These are phyloP conservation scores for Sinhomidia bicolor DNA, from an alignment of 2,888 invertebrate species.

Conservation along the genomic window DNA sequence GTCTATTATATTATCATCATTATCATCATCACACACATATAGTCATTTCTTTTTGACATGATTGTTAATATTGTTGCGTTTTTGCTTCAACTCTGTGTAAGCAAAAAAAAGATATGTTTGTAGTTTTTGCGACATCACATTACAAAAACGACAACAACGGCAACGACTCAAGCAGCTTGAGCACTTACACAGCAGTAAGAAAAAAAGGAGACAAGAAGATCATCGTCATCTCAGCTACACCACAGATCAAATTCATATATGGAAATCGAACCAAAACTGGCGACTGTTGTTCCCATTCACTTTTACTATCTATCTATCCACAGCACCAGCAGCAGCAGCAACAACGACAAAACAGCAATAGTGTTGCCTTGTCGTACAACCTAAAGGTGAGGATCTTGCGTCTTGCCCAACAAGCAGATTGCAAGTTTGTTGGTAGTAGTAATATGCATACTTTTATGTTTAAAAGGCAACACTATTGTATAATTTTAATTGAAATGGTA, in stretches of 20 bases:
- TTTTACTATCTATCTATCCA: slow-evolving; percentile 36
- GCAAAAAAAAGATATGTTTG: background rate
- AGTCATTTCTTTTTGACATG: background rate
- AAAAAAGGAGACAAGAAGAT: slow-evolving; percentile 22
- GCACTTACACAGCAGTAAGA: background rate
- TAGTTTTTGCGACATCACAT: slow-evolving; percentile 30
- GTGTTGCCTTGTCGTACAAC: slow-evolving; percentile 10
- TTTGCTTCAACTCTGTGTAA: background rate
- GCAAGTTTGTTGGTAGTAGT: background rate
- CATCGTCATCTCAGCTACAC: background rate
- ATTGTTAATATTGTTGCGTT: background rate
- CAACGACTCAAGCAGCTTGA: no score
- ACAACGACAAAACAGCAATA: background rate
- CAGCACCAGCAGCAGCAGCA: background rate
- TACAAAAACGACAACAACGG: background rate
- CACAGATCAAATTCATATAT: slow-evolving; percentile 64
- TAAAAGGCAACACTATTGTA: background rate
- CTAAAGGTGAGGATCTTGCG: slow-evolving; percentile 10
- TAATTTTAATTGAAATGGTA: slow-evolving; percentile 15
- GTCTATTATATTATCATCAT: background rate
- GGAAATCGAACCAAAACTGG: slow-evolving; percentile 72
- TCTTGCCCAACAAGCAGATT: slow-evolving; percentile 21
- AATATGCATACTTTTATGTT: background rate
- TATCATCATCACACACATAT: background rate
- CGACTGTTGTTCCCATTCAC: slow-evolving; percentile 71